Base-by-base conservation (phyloP, 2,888 invertebrate species). In the Axea sp. region DNA sequence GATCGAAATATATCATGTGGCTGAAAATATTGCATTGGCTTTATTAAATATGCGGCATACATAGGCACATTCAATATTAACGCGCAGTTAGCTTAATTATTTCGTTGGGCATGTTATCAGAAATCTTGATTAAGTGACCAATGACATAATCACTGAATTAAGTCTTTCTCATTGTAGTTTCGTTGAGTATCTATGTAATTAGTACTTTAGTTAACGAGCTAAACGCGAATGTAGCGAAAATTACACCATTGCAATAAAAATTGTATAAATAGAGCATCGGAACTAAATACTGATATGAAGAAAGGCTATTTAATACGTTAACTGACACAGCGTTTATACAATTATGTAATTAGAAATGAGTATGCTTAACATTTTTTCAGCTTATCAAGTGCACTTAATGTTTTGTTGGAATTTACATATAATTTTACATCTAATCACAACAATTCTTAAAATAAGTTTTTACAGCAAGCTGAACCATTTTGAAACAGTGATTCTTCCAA, bases 81-180 rank as follows among this genome's bases (percentile, higher is more conserved):
- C 33, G 22, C 37, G 7, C 0, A 15, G 14, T 26, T 8, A 22
- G 53, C 37, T 65, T 55, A 53, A 65, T 65, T 65, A 53, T 31
- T 31, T 31, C 55, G 9, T 9, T 9, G 47, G 11, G 47, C 6
- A 37, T 26, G 14, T 55, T 45, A 55, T 55, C 28, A 30, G 31
- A 15, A 31, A 51, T 33, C 64, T 26, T 51, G 26, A 49, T 62
- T 49, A 62, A 39, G 22, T 45, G 37, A 67, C 37, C 37, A 28
- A 31, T 14, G 30, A 31, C 17, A 9, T 31, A 45, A 9, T 31
- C 31, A 39, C 37, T 37, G 39, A 39, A 47, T 55, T 37, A 55
- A 37, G 22, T 22, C 11, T 26, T 30, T 22, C 41, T 57, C 31
- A 30, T 30, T 14, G 30, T 26, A 33, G 9, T 3, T 65, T 37